Evolutionary conservation across 2,797 vertebrate genomes (phyloP).

Genomic region (Helostoma temminkii): DNA sequence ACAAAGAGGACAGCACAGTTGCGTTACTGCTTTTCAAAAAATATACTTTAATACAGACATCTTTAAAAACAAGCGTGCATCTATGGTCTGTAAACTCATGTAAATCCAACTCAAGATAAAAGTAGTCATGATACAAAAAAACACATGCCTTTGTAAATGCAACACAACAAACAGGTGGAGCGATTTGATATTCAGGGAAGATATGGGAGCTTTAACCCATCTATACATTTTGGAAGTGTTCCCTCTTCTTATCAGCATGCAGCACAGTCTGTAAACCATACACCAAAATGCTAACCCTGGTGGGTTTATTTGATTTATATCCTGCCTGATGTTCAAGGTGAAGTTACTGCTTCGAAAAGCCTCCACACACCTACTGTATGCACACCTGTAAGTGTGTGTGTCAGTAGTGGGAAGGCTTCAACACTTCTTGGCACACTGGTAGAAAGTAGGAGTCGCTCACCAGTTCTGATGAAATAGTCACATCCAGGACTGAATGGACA

Average conservation of each 20-base stretch:
- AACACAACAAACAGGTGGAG: constrained; percentile 42
- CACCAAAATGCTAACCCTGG: constrained; percentile 40
- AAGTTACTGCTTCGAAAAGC: constrained; percentile 36
- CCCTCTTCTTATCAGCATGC: constrained; percentile 51
- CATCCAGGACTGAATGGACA: no score
- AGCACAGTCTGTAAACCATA: constrained; percentile 36
- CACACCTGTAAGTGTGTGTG: neutral
- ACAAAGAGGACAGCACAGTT: constrained; percentile 22
- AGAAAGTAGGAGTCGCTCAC: neutral
- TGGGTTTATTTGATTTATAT: constrained; percentile 60
- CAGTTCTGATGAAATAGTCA: no score
- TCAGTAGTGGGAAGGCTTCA: neutral
- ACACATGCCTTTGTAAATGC: constrained; percentile 54
- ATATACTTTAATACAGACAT: constrained; percentile 74
- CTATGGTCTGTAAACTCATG: constrained; percentile 52
- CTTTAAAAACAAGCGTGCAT: constrained; percentile 63
- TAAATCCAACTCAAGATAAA: constrained; percentile 44
- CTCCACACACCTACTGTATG: constrained; percentile 8
- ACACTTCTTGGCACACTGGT: no score
- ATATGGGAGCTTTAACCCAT: constrained; percentile 31
- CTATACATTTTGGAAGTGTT: constrained; percentile 25
- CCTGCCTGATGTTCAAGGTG: constrained; percentile 55
- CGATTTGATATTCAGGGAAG: constrained; percentile 33
- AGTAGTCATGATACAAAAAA: constrained; percentile 53
- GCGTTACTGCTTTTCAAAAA: constrained; percentile 56